These are phyloP conservation scores for Laterallus jamaicensis DNA, from an alignment of 2,113 vertebrate species.

Conservation along the genomic window DNA sequence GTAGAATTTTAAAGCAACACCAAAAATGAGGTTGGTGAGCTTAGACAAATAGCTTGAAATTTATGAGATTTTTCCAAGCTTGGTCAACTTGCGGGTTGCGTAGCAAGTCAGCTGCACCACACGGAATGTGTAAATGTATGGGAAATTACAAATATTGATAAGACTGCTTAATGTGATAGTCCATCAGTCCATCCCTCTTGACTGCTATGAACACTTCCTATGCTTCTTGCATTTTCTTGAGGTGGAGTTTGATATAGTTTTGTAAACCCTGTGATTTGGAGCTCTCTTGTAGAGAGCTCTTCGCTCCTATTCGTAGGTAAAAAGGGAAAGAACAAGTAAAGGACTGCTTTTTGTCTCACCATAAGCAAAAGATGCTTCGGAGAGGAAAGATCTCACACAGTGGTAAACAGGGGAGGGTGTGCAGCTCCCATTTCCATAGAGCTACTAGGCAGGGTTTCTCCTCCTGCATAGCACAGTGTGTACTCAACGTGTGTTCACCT, in stretches of 20 bases:
- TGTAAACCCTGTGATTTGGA: not conserved
- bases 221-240: conserved; percentile 6
- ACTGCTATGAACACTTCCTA: conserved; percentile 1
- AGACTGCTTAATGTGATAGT: conserved; percentile 32
- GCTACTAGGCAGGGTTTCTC: not conserved
- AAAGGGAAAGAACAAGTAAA: not conserved
- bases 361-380: not conserved
- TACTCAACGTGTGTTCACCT: not conserved
- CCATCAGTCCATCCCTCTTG: conserved; percentile 8
- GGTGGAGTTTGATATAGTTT: not conserved
- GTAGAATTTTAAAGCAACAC: conserved; percentile 46
- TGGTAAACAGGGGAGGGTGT: not conserved
- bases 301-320: not conserved
- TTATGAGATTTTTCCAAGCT: conserved; percentile 19
- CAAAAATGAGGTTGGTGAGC: conserved; percentile 22
- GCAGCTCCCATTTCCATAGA: not conserved
- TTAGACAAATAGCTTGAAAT: conserved; percentile 40
- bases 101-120: not conserved
- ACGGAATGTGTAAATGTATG: conserved; percentile 10
- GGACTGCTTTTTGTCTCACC: not conserved
- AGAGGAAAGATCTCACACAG: not conserved
- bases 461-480: not conserved
- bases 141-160: conserved; percentile 38
- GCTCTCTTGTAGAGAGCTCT: not conserved
- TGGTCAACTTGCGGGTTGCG: not conserved